Evolutionary conservation across 2,888 invertebrate genomes (phyloP).

Genomic region (Venustoraphidia nigricollis): DNA sequence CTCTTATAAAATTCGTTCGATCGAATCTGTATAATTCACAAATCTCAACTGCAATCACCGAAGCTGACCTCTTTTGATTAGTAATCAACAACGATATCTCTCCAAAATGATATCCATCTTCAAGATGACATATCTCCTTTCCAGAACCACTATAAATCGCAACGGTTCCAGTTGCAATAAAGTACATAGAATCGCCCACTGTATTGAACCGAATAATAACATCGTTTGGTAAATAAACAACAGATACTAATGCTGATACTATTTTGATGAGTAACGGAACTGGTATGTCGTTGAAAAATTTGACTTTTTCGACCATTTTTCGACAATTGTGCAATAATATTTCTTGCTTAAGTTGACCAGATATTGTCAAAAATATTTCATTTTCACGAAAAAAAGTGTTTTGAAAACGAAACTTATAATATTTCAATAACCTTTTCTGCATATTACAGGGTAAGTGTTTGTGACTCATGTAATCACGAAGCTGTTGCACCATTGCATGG

Average conservation of each 20-base stretch:
- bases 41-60: constrained; percentile 26
- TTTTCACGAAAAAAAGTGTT: constrained; percentile 40
- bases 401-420: constrained; percentile 41
- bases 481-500: constrained; percentile 35
- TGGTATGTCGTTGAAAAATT: constrained; percentile 35
- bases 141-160: constrained; percentile 34
- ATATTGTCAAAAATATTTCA: constrained; percentile 34
- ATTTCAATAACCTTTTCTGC: constrained; percentile 35
- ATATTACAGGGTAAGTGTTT: constrained; percentile 37
- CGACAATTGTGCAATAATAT: constrained; percentile 36
- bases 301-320: constrained; percentile 36
- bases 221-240: constrained; percentile 36
- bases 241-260: constrained; percentile 30
- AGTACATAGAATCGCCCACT: constrained; percentile 37
- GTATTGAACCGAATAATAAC: constrained; percentile 34
- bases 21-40: constrained; percentile 28
- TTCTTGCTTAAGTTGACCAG: constrained; percentile 32
- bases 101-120: constrained; percentile 40
- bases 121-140: constrained; percentile 29
- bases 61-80: constrained; percentile 22
- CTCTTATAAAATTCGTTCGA: constrained; percentile 25
- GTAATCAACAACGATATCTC: constrained; percentile 28
- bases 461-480: constrained; percentile 39
- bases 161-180: constrained; percentile 38
- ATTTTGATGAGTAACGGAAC: constrained; percentile 31